Evolutionary conservation across 2,888 invertebrate genomes (phyloP).

Genomic region (Nomada flava): DNA sequence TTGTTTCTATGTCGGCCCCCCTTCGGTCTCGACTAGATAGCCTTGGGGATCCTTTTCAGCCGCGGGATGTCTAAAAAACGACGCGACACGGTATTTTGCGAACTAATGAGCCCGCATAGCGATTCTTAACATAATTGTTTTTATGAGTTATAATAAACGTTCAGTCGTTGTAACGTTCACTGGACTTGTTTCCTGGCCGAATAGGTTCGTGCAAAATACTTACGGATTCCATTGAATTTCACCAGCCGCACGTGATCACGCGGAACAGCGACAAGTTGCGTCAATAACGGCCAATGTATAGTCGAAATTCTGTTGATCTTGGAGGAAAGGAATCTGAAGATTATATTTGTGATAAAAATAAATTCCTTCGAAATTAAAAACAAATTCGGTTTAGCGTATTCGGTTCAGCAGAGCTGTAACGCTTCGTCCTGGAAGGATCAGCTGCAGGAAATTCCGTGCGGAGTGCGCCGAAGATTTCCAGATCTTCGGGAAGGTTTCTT

Average conservation of each 20-base stretch:
- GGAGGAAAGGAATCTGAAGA: conserved; percentile 1
- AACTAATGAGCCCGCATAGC: conserved; percentile 64
- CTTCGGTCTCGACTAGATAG: conserved; percentile 59
- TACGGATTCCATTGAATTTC: conserved; percentile 11
- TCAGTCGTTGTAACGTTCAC: conserved; percentile 20
- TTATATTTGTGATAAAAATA: conserved; percentile 33
- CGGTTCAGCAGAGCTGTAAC: background rate
- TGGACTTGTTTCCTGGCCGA: background rate
- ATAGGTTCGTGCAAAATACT: background rate
- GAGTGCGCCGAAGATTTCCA: conserved; percentile 38
- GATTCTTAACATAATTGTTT: conserved; percentile 65
- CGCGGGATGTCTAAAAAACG: conserved; percentile 42
- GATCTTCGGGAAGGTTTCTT: conserved; percentile 49
- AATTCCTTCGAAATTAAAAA: background rate
- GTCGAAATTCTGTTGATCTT: background rate
- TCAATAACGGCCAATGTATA: no score
- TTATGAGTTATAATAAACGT: conserved; percentile 66
- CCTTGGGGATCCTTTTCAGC: conserved; percentile 56
- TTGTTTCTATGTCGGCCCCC: conserved; percentile 65
- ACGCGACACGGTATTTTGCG: conserved; percentile 60
- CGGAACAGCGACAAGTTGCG: background rate
- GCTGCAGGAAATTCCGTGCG: conserved; percentile 34
- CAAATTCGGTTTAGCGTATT: no score
- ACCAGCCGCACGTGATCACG: background rate
- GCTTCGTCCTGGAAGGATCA: background rate